Percentiles rank a stretch among this genome's conserved stretches.
phyloP scores from a whole-genome alignment of 2,888 invertebrate genomes.

The Erebia palarica region DNA sequence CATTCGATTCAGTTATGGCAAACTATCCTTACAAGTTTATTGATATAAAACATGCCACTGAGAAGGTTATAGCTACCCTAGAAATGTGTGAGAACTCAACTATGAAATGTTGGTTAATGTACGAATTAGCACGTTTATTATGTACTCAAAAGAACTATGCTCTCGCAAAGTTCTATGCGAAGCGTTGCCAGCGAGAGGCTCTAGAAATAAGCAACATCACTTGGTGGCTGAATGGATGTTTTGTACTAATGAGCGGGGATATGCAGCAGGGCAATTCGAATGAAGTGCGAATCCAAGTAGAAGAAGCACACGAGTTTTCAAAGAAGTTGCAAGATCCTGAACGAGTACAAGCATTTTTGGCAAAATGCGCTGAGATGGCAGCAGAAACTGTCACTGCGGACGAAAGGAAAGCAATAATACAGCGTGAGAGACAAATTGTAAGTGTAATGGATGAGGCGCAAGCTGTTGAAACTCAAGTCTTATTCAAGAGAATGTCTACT shows the following conservation, averaged over 20 bases:
- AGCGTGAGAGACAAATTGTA: constrained; percentile 64
- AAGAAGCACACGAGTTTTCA: constrained; percentile 70
- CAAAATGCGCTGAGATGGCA: constrained; percentile 69
- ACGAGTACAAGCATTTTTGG: constrained; percentile 67
- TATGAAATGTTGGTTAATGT: constrained; percentile 76
- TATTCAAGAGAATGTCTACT: constrained; percentile 72
- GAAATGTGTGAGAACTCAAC: constrained; percentile 76
- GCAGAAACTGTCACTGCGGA: constrained; percentile 61
- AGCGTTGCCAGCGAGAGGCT: constrained; percentile 72
- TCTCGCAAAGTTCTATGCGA: constrained; percentile 72
- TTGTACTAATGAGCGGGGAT: constrained; percentile 73
- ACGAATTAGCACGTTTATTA: constrained; percentile 69
- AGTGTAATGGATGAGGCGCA: constrained; percentile 62
- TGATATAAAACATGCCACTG: constrained; percentile 66
- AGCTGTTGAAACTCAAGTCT: constrained; percentile 61
- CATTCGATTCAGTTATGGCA: constrained; percentile 77
- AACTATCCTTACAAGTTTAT: constrained; percentile 73
- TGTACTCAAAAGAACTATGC: constrained; percentile 73
- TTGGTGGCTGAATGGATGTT: constrained; percentile 76
- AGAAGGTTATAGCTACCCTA: constrained; percentile 59
- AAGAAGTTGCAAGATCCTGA: constrained; percentile 70
- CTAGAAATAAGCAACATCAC: constrained; percentile 62
- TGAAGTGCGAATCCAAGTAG: constrained; percentile 71
- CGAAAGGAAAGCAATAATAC: constrained; percentile 66
- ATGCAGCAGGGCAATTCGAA: constrained; percentile 77